Evolutionary conservation across 2,888 invertebrate species (phyloP), one percentile per base, ranked within the genome.

Genomic region (Campoplex nolae): DNA sequence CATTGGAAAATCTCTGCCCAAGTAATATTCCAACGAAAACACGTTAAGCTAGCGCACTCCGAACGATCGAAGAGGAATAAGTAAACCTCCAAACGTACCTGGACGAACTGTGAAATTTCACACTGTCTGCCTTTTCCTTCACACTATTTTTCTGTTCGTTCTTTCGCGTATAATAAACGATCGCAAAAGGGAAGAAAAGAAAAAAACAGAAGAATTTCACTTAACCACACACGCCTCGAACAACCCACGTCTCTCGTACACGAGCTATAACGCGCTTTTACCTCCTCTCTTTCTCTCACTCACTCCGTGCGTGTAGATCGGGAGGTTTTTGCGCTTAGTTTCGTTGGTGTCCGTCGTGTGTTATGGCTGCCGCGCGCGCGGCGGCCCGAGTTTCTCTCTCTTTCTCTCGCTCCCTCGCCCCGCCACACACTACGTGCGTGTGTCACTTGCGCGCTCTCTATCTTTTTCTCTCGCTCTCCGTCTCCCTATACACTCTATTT

Each of bases 171-270:
- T n/a, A 73, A 62, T 62, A 28, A 80, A 71, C 54, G 28, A 48
- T 80, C 48, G 48, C 62, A 35, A 42, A 42, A 68, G 45, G 76
- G 38, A 71, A 76, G 71, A 42, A 48, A 76, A 76, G 71, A 42
- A 51, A 76, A 76, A 71, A 62, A 62, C 58, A 48, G 62, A 70
- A 58, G 70, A 79, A 71, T 79, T 79, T 79, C 93, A 93, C 93
- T 62, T 91, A 93, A 91, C 67, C 68, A 76, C 93, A 70, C 93
- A 94, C 93, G 93, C 92, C 92, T 93, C 90, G 91, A 32, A 89
- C 90, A 23, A 91, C 91, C 92, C 92, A 75, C 82, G 76, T 58
- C 92, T 91, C 92, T 91, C 91, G 91, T 90, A 90, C 92, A 92
- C 83, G 76, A 76, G 71, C 45, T 67, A 56, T 42, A 82, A 91